These are phyloP conservation scores for Dione juno DNA, from an alignment of 2,888 invertebrate species.

Conservation along the genomic window DNA sequence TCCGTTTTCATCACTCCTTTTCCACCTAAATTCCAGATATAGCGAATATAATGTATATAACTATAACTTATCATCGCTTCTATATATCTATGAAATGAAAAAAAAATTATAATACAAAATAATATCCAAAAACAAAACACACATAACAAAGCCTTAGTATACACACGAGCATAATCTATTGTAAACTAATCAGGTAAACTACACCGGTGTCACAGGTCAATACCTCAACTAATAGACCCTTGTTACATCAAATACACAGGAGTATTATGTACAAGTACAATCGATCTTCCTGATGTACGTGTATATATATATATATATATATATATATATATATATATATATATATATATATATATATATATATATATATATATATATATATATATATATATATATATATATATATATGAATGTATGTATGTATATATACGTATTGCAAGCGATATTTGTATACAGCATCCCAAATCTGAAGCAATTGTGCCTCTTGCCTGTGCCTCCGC, in stretches of 20 bases:
- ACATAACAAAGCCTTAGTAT: not conserved
- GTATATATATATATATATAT: not conserved
- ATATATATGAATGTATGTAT: not conserved
- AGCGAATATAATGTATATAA: no score
- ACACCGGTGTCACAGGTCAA: slow-evolving; percentile 12
- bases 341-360: not conserved
- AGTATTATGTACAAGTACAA: slow-evolving; percentile 12
- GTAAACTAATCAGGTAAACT: slow-evolving; percentile 11
- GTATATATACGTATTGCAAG: not conserved
- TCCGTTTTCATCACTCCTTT: no score
- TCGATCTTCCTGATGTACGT: not conserved
- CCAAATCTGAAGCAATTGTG: not conserved
- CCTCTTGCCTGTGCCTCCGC: no score
- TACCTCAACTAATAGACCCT: slow-evolving; percentile 18
- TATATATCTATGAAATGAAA: no score
- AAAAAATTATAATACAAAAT: not conserved
- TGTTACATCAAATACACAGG: slow-evolving; percentile 16
- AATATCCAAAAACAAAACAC: not conserved
- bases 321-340: not conserved
- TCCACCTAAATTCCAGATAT: no score
- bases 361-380: not conserved
- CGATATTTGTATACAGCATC: not conserved
- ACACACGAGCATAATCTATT: not conserved
- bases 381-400: not conserved
- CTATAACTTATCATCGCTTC: no score